Percentiles rank a stretch among this genome's conserved stretches.
phyloP scores from a whole-genome alignment of 2,888 invertebrate genomes.

The Xanthostigma xanthostigma region DNA sequence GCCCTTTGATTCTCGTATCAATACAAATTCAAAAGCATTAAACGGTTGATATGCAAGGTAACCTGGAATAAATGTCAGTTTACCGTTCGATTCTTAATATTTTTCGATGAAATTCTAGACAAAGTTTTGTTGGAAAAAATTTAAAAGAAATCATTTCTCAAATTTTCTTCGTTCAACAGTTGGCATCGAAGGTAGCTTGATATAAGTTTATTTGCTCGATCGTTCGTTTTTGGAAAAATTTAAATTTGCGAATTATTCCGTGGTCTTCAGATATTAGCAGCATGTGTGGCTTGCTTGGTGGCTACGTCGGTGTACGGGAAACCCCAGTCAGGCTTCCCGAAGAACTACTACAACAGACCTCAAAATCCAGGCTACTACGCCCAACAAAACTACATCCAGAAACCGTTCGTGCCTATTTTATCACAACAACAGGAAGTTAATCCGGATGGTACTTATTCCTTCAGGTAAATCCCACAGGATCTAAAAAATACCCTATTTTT shows the following conservation, averaged over 20 bases:
- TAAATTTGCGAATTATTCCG: background rate
- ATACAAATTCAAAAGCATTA: too few relatives aligned
- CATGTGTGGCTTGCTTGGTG: background rate
- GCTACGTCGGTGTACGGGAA: constrained; percentile 1
- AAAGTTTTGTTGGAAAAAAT: too few relatives aligned
- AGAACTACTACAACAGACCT: background rate
- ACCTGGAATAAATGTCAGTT: too few relatives aligned
- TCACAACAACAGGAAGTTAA: constrained; percentile 28
- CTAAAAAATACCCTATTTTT: background rate
- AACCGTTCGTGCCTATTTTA: constrained; percentile 3
- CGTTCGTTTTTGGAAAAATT: too few relatives aligned
- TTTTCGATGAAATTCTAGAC: too few relatives aligned
- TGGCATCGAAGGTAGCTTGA: too few relatives aligned
- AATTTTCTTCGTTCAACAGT: too few relatives aligned
- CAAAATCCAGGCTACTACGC: background rate
- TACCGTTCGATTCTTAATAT: too few relatives aligned
- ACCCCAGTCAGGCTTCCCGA: background rate
- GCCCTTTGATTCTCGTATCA: too few relatives aligned
- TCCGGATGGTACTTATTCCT: constrained; percentile 39
- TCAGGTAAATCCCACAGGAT: constrained; percentile 27
- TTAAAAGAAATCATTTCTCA: too few relatives aligned
- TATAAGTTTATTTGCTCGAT: too few relatives aligned
- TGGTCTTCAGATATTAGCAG: background rate
- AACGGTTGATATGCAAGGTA: too few relatives aligned
- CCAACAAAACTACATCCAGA: constrained; percentile 1